Evolutionary conservation across 2,888 invertebrate genomes (phyloP).

Genomic region (Sceliomorpha sp.): DNA sequence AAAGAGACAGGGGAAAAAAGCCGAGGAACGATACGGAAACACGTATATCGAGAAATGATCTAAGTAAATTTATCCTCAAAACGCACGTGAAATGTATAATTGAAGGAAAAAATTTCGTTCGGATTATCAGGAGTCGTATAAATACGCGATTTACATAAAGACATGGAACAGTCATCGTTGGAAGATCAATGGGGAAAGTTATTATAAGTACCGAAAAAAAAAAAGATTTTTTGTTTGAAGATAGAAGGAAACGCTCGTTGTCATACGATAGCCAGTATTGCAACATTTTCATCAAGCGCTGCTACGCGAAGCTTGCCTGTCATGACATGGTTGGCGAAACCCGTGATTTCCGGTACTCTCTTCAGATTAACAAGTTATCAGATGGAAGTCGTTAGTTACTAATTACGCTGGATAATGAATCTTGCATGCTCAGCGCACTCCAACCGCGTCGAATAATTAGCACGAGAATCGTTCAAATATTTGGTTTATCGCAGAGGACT

Average conservation of each 20-base stretch:
- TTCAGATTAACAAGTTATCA: slow-evolving; percentile 48
- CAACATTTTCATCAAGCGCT: slow-evolving; percentile 41
- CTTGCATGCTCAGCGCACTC: slow-evolving; percentile 40
- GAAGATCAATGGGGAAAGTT: too few species aligned
- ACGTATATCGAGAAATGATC: too few species aligned
- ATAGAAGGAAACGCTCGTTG: too few species aligned
- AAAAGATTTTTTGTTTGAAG: not conserved
- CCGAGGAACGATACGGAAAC: slow-evolving; percentile 24
- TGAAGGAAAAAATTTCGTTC: too few species aligned
- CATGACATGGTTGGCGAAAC: slow-evolving; percentile 30
- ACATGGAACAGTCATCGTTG: too few species aligned
- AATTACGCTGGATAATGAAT: slow-evolving; percentile 53
- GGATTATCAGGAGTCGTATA: too few species aligned
- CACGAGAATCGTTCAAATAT: slow-evolving; percentile 26
- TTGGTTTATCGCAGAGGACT: slow-evolving; percentile 17
- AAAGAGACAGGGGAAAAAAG: slow-evolving; percentile 23
- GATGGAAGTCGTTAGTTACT: slow-evolving; percentile 49
- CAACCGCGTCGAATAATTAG: slow-evolving; percentile 40
- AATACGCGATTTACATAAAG: too few species aligned
- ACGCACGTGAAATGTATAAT: not conserved
- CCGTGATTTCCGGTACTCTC: slow-evolving; percentile 46
- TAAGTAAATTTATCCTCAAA: too few species aligned
- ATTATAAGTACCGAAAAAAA: too few species aligned
- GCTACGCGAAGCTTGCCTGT: slow-evolving; percentile 30
- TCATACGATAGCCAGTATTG: slow-evolving; percentile 1